A percentile compares a stretch with the other conserved stretches of the same genome.
Evolutionary conservation across 2,888 invertebrate species (phyloP).

Genomic region (Caenorhabditis plicata): DNA sequence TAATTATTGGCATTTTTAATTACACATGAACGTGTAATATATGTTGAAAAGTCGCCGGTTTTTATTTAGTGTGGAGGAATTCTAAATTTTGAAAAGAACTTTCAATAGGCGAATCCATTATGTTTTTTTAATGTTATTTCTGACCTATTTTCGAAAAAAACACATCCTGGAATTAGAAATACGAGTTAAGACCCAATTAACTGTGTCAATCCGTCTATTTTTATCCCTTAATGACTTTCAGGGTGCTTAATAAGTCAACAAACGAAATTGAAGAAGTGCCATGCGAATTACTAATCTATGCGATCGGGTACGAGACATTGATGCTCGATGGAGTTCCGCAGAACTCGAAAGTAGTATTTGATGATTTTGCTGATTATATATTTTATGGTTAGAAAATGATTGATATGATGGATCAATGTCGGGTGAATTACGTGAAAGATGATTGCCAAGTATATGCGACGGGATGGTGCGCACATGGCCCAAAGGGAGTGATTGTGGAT

Average conservation of each 20-base stretch:
- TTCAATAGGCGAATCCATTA: no score
- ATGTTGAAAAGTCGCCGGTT: no score
- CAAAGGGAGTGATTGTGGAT: slow-evolving; percentile 62
- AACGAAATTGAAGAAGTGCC: slow-evolving; percentile 58
- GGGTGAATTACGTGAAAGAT: slow-evolving; percentile 39
- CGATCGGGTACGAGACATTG: slow-evolving; percentile 61
- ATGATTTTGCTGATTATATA: not conserved
- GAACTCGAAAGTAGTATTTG: slow-evolving; percentile 34
- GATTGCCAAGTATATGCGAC: slow-evolving; percentile 48
- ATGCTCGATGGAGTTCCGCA: slow-evolving; percentile 53
- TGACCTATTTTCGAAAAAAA: no score
- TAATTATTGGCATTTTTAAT: no score
- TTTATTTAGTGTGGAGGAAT: no score
- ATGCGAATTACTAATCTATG: slow-evolving; percentile 73
- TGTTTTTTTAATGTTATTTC: no score
- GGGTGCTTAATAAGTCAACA: slow-evolving; percentile 9
- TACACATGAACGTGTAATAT: no score
- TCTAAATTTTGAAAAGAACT: no score
- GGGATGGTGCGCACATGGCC: slow-evolving; percentile 59
- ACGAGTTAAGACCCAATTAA: no score
- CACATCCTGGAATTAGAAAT: no score
- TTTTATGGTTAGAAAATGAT: slow-evolving; percentile 40
- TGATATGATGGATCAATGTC: slow-evolving; percentile 55
- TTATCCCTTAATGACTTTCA: no score
- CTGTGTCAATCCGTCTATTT: no score